A percentile compares a stretch with the other conserved stretches of the same genome.
Evolutionary conservation across 2,888 invertebrate species (phyloP).

Genomic region (Hirtodrosophila alboralis): DNA sequence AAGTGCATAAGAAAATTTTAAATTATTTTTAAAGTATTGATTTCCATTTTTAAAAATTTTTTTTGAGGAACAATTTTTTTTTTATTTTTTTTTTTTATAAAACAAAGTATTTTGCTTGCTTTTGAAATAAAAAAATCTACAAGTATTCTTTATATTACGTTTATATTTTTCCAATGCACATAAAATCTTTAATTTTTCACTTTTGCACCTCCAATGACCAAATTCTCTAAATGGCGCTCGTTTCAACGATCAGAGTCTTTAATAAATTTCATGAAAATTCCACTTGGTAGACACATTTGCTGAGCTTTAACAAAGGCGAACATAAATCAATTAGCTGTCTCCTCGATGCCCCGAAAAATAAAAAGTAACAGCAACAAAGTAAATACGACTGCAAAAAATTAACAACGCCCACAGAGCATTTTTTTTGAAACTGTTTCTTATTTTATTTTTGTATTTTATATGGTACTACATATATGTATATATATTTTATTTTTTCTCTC

Average conservation of each 20-base stretch:
- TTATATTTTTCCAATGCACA: neutral
- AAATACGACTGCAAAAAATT: constrained; percentile 70
- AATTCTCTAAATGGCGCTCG: constrained; percentile 52
- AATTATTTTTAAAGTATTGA: too few relatives aligned
- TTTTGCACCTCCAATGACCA: constrained; percentile 43
- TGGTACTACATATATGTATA: constrained; percentile 34
- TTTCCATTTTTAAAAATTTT: too few relatives aligned
- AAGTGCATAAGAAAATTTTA: too few relatives aligned
- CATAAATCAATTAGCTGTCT: constrained; percentile 79
- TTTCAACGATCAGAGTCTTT: constrained; percentile 25
- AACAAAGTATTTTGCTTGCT: neutral
- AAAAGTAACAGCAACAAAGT: constrained; percentile 63
- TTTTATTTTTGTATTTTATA: constrained; percentile 13
- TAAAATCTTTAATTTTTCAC: constrained; percentile 32
- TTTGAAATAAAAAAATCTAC: neutral
- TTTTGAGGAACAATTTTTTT: too few relatives aligned
- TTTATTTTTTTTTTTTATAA: too few relatives aligned
- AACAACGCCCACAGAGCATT: constrained; percentile 71
- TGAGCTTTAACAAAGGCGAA: constrained; percentile 73
- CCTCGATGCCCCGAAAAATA: constrained; percentile 33
- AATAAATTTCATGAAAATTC: constrained; percentile 68
- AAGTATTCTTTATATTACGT: constrained; percentile 1
- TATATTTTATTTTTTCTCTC: constrained; percentile 20
- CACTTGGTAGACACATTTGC: constrained; percentile 58
- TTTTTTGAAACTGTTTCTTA: constrained; percentile 21